Evolutionary conservation across 1,140 invertebrate species (phyloP), one percentile per base, ranked within the genome.

Genomic region (Diorhabda carinulata): DNA sequence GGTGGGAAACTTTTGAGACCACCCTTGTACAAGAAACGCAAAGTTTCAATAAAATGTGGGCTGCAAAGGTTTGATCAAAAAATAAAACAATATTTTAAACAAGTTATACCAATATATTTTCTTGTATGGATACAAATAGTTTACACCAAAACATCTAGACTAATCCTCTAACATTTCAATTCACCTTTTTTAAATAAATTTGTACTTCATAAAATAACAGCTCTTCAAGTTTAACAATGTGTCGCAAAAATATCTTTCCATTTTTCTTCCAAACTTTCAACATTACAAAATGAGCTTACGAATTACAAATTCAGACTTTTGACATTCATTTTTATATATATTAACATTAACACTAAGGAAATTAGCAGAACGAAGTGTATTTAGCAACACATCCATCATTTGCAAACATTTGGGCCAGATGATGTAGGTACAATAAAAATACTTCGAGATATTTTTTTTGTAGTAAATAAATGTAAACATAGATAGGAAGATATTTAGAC

Each of bases 141-240:
- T 77, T 75, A 78, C 77, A 75, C 73, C 73, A 76, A 76, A 78
- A 78, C 77, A 78, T 78, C 73, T 74, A 77, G 74, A 76, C 75
- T 78, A 78, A 71, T 67, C 70, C 69, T 70, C 70, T 65, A 74
- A 72, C 68, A 71, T 69, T 74, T 75, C 71, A 74, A 73, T 71
- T 74, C 72, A 73, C 71, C 71, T 74, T 77, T 25, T 25, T 74
- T 72, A 75, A 76, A 78, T 76, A 76, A 78, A 78, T 78, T 78
- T 78, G 77, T 78, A 78, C 77, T 78, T 77, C 69, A 74, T 70
- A 74, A 75, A 74, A 71, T 74, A 73, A 75, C 74, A 74, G 68
- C 71, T 75, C 74, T 70, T 73, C 67, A 72, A 70, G 68, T 70
- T 67, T 65, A 67, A 67, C 66, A 71, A 65, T 60, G 44, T 68